phyloP scores from a whole-genome alignment of 2,113 vertebrate genomes.

The Protomyctophum bolini region DNA sequence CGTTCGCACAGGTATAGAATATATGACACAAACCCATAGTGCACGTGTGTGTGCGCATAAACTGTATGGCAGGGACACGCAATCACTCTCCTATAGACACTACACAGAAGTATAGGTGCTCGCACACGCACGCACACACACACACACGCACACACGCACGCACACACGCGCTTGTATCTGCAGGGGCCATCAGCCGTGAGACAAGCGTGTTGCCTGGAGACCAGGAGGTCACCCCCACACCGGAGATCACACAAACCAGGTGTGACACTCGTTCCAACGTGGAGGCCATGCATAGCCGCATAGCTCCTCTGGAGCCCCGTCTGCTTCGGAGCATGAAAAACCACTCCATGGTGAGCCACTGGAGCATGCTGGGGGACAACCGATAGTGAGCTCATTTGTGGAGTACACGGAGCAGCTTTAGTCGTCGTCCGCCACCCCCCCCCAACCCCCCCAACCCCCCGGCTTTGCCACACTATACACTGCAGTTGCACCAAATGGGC shows the following conservation, averaged over 20 bases:
- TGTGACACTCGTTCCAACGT: constrained; percentile 72
- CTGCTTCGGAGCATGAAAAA: constrained; percentile 53
- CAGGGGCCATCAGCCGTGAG: constrained; percentile 48
- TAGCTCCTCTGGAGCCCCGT: constrained; percentile 37
- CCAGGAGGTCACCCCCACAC: constrained; percentile 64
- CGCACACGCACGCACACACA: neutral
- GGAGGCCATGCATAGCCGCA: constrained; percentile 43
- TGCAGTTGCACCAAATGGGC: neutral
- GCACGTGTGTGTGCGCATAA: too few relatives aligned
- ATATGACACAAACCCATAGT: too few relatives aligned
- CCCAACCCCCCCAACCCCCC: neutral
- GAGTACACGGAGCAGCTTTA: neutral
- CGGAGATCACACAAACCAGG: constrained; percentile 72
- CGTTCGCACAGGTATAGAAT: too few relatives aligned
- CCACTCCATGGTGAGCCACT: constrained; percentile 14
- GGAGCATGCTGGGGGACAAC: constrained; percentile 36
- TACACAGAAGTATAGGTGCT: neutral
- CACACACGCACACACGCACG: neutral
- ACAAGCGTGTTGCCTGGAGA: constrained; percentile 64
- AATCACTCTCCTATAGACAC: too few relatives aligned
- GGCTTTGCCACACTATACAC: neutral
- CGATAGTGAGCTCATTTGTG: constrained; percentile 37
- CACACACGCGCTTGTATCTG: constrained; percentile 24
- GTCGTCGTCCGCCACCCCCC: neutral
- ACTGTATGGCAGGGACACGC: too few relatives aligned